phyloP scores from a whole-genome alignment of 2,888 invertebrate genomes.

The Neocrepidodera transversa region DNA sequence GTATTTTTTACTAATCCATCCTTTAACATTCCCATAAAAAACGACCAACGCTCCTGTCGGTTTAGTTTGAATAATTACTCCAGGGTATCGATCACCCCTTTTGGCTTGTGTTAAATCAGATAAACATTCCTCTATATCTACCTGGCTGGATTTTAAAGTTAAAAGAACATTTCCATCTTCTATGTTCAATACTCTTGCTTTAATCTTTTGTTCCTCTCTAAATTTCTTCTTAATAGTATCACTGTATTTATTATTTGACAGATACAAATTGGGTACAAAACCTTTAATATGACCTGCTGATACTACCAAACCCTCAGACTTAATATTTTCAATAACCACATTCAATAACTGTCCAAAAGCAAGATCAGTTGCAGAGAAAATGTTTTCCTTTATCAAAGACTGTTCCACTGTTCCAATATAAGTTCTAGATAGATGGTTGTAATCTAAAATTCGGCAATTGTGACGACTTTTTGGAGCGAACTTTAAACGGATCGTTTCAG shows the following conservation, averaged over 20 bases:
- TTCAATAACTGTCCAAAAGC: constrained; percentile 65
- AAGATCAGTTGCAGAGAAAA: constrained; percentile 64
- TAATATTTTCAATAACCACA: constrained; percentile 62
- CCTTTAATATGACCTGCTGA: constrained; percentile 66
- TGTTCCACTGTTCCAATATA: constrained; percentile 74
- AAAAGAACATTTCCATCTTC: constrained; percentile 64
- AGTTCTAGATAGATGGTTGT: constrained; percentile 69
- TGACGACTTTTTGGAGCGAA: constrained; percentile 62
- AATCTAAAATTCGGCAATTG: constrained; percentile 68
- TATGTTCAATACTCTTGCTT: constrained; percentile 67
- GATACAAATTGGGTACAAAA: constrained; percentile 66
- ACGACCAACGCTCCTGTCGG: constrained; percentile 63
- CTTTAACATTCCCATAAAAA: constrained; percentile 68
- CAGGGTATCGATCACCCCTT: constrained; percentile 64
- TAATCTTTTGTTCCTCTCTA: constrained; percentile 64
- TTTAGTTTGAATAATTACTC: constrained; percentile 64
- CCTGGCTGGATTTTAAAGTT: constrained; percentile 71
- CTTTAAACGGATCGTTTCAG: constrained; percentile 61
- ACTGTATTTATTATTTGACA: constrained; percentile 62
- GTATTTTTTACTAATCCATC: constrained; percentile 57
- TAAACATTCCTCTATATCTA: constrained; percentile 66
- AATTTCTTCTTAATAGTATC: constrained; percentile 62
- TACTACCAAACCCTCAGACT: constrained; percentile 62
- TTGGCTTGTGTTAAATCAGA: constrained; percentile 62
- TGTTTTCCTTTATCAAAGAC: constrained; percentile 64